A percentile compares a stretch with the other conserved stretches of the same genome.
These are phyloP conservation scores for Tetramorium alpestre DNA, from an alignment of 1,140 invertebrate species.

Conservation along the genomic window DNA sequence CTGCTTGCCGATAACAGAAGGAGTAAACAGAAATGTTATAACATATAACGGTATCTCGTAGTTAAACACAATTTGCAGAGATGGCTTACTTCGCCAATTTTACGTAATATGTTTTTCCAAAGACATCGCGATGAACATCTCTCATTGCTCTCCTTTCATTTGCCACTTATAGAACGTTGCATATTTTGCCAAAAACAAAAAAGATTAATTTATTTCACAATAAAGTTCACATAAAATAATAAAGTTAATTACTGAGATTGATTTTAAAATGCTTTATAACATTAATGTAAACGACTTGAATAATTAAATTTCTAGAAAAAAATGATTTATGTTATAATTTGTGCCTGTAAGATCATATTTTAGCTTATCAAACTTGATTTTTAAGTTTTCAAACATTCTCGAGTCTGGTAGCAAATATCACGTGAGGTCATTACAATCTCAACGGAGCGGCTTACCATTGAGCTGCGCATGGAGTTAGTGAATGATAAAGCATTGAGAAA, in stretches of 20 bases:
- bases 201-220: neutral
- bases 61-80: conserved; percentile 16
- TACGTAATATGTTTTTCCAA: neutral
- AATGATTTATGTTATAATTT: neutral
- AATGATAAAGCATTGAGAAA: neutral
- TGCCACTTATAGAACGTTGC: neutral
- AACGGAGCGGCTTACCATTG: neutral
- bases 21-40: conserved; percentile 38
- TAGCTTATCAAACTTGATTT: neutral
- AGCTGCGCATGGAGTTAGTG: conserved; percentile 15
- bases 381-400: neutral
- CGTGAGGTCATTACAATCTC: conserved; percentile 50
- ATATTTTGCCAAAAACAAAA: neutral
- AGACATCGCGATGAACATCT: neutral
- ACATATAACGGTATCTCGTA: conserved; percentile 2
- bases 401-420: conserved; percentile 37
- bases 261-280: neutral
- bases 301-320: neutral
- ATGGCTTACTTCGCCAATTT: neutral
- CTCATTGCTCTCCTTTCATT: neutral
- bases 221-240: neutral
- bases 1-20: neutral
- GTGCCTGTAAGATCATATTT: too few species aligned
- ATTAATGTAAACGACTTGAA: neutral
- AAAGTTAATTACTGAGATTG: neutral